Evolutionary conservation across 1,140 invertebrate species (phyloP), one percentile per base, ranked within the genome.

Genomic region (Euglossa dilemma): DNA sequence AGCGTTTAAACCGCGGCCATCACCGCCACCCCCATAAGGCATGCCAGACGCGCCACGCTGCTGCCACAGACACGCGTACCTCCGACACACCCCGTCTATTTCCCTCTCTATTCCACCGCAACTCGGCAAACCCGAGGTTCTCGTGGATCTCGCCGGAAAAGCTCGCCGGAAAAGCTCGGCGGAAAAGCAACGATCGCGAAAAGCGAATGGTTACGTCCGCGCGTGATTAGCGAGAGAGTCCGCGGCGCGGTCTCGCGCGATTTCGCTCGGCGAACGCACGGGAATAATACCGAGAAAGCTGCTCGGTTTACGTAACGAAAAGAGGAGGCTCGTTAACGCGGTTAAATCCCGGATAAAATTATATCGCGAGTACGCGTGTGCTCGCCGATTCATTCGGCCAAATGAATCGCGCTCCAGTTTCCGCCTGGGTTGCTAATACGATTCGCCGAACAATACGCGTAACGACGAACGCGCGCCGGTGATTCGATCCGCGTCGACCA

Each of bases 251-350:
- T 63, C 71, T 74, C 63, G 77, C 23, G 61, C 45, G 78, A 84
- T 80, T 84, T 84, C 70, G 52, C 63, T 36, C 12, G 71, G 50
- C 43, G 14, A 25, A 73, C 67, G 57, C 28, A 20, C 14, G 7
- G 63, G 54, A 81, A 61, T 59, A 59, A 25, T 57, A 56, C 7
- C 59, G 83, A 54, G 83, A 84, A 84, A 84, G 83, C 61, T 80
- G 77, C 54, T 67, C n/a, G 66, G 6, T 74, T 84, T 84, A 84
- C 78, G 78, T 72, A 84, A 84, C 78, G 70, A 9, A 63, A 84
- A 84, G 83, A 80, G 6, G 83, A 73, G 63, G 69, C 70, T 84
- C 61, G 61, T 84, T 81, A 84, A 63, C 56, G 64, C 50, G 45
- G 47, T 57, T 70, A 28, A 70, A 83, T 83, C 63, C 63, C 23